These are phyloP conservation scores for Lagocephalus sceleratus DNA, from an alignment of 2,797 vertebrate genomes.

Conservation along the genomic window DNA sequence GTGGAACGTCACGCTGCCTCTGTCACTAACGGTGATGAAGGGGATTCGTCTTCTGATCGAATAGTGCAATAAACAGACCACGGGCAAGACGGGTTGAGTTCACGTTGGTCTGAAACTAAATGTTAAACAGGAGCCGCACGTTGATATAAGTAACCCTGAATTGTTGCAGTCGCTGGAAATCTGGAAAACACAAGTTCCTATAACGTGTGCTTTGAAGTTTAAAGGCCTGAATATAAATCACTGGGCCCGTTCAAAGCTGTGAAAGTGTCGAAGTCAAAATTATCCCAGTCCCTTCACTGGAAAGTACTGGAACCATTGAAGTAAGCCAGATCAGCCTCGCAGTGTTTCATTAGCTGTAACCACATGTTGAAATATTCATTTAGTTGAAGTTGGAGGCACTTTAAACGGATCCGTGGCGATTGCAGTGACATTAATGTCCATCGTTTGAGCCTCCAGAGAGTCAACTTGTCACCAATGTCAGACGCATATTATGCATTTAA, in stretches of 20 bases:
- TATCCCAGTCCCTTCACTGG: slow-evolving; percentile 6
- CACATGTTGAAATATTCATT: not conserved
- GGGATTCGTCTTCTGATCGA: slow-evolving; percentile 27
- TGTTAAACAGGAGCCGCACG: too few relatives aligned
- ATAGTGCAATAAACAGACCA: slow-evolving; percentile 17
- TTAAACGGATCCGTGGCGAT: too few relatives aligned
- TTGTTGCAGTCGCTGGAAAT: slow-evolving; percentile 8
- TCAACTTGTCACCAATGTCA: too few relatives aligned
- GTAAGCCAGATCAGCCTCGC: slow-evolving; percentile 11
- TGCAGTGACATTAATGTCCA: too few relatives aligned
- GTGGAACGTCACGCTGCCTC: slow-evolving; percentile 46
- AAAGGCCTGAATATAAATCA: slow-evolving; percentile 17
- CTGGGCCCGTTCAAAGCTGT: slow-evolving; percentile 16
- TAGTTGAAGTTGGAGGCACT: too few relatives aligned
- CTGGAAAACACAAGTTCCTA: slow-evolving; percentile 24
- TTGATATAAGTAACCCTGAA: not conserved
- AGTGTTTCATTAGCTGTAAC: slow-evolving; percentile 18
- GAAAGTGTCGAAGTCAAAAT: slow-evolving; percentile 12
- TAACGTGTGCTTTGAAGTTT: slow-evolving; percentile 24
- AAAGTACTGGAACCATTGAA: slow-evolving; percentile 5
- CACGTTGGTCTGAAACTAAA: not conserved
- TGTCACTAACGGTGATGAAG: slow-evolving; percentile 43
- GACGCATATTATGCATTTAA: too few relatives aligned
- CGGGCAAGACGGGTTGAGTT: slow-evolving; percentile 9
- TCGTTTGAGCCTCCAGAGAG: too few relatives aligned